A percentile compares a stretch with the other conserved stretches of the same genome.
These are phyloP conservation scores for Heterohyrax brucei DNA, from an alignment of 2,797 vertebrate species.

Conservation along the genomic window DNA sequence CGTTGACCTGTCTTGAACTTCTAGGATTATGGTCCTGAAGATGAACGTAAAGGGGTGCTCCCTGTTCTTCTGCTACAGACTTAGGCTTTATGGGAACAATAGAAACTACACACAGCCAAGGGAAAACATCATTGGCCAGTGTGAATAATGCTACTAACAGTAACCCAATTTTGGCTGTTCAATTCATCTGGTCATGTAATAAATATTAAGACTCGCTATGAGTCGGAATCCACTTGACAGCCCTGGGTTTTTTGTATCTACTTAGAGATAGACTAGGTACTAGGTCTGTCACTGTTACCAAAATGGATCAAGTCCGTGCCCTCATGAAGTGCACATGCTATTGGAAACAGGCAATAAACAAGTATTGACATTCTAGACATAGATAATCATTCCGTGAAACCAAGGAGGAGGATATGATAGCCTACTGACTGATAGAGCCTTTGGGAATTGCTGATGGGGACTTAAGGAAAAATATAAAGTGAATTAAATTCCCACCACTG, in stretches of 20 bases:
- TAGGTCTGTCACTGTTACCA: not conserved
- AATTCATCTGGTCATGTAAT: not conserved
- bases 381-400: conserved; percentile 59
- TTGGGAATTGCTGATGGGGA: not conserved
- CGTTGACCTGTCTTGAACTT: not conserved
- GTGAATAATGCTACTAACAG: not conserved
- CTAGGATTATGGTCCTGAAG: conserved; percentile 7
- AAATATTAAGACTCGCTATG: not conserved
- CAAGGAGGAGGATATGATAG: not conserved
- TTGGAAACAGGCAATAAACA: not conserved
- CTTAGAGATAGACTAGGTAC: not conserved
- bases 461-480: conserved; percentile 55
- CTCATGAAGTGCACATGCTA: not conserved
- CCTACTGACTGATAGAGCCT: not conserved
- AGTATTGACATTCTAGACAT: not conserved
- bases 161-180: not conserved
- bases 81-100: not conserved
- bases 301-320: not conserved
- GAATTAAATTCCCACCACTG: conserved; percentile 48
- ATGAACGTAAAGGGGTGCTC: not conserved
- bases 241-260: not conserved
- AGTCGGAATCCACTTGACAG: no score
- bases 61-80: not conserved
- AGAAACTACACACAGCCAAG: not conserved
- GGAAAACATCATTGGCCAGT: not conserved